Base-by-base conservation (phyloP, 2,113 vertebrate species). In the Corydoras sp. region DNA sequence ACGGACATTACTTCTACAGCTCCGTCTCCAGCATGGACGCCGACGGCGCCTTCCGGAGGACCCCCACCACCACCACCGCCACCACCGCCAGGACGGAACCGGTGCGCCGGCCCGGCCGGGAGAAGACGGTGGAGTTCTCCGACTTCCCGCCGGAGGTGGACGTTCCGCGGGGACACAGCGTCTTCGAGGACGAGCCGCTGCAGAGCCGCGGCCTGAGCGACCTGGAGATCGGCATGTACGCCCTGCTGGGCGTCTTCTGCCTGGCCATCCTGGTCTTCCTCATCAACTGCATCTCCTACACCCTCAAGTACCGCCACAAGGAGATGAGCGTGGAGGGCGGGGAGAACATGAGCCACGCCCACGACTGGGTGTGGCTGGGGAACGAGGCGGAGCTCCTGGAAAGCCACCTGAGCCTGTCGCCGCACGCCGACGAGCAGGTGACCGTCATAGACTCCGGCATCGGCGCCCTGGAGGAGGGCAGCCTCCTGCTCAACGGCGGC, bases 321-420 rank as follows among this genome's bases (percentile, higher is more conserved):
- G 94, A 95, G 84, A 84, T 92, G n/a, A 93, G 94, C 6, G 80
- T 89, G 2, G 96, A 97, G 76, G 93, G 93, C 49, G 93, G 93
- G 83, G 82, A 90, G 76, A 85, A 87, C 74, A 79, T 91, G 91
- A 89, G 91, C 59, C 97, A 99, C 10, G 92, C 94, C 1, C 97
- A 99, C 0, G 96, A 99, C 79, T 99, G 97, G 97, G 97, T 99
- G 63, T 99, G 97, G 96, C 86, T 98, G 56, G 96, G 95, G 1
- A 95, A 92, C 0, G 95, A 96, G 84, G 89, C 92, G 0, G 95
- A 98, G 73, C 90, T 94, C 30, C 83, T 94, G 74, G 95, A 95
- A 85, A 90, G 89, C 70, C 71, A 83, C 4, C 88, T 85, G 2
- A 91, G 93, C 1, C 59, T 87, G 10, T 88, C 89, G 0, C 88